Evolutionary conservation across 2,797 vertebrate genomes (phyloP), one percentile per base, ranked within the genome.

Genomic region (Arrhamphus sclerolepis): DNA sequence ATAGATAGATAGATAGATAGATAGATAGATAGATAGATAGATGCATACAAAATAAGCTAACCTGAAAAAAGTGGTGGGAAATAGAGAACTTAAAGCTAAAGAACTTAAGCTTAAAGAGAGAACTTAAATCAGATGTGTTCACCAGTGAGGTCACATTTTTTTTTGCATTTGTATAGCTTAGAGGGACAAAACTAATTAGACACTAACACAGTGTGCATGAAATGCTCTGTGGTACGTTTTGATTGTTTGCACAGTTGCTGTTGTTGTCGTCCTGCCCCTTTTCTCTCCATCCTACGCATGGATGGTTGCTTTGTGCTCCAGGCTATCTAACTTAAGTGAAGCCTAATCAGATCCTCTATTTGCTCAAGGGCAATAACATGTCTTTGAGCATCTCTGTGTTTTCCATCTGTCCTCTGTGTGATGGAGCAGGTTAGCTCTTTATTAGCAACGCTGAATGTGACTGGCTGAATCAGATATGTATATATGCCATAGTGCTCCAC

Each of bases 361-460:
- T 58, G 57, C 76, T 82, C 70, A 77, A 78, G 77, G 75, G 71
- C 75, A 78, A 63, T 66, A 74, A 64, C 46, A 46, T 42, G 51
- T 57, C 63, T 48, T 75, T 67, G 70, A 56, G 74, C 54, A 14
- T 48, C 52, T 22, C 58, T 50, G 43, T 31, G 63, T 81, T 80
- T 75, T 75, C 72, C 72, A 61, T 81, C 70, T 74, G 72, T 79
- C 74, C 59, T 46, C 56, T 64, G 60, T 84, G 71, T 66, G 10
- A 49, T 39, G 19, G 62, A 57, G 66, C 76, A 78, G 75, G 75
- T 81, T 70, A 58, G 63, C 50, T 70, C 61, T 70, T 70, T 59
- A 72, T 80, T 75, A 65, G 56, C 55, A 71, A 57, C 48, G 26
- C 68, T 78, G 66, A 74, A 80, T 34, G 31, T 1, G 8, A 34